Evolutionary conservation across 1,140 invertebrate species (phyloP).

Genomic region (Camponotus pennsylvanicus): DNA sequence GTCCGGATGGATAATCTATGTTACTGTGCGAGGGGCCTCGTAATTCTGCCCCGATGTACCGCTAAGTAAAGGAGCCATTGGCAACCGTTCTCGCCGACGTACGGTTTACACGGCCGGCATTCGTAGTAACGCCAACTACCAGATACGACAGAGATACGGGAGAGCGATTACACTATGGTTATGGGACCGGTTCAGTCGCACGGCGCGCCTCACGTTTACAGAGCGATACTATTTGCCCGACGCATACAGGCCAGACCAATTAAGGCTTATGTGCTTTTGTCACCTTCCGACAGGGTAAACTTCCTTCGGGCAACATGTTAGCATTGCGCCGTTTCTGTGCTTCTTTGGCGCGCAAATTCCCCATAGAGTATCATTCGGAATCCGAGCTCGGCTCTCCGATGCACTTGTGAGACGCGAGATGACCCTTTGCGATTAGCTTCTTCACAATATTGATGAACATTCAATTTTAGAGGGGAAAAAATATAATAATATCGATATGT

Average conservation of each 20-base stretch:
- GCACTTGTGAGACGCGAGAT: background rate
- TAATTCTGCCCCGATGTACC: slow-evolving; percentile 51
- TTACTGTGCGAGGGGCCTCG: slow-evolving; percentile 16
- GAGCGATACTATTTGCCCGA: slow-evolving; percentile 68
- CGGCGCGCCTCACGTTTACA: slow-evolving; percentile 61
- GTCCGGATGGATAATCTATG: slow-evolving; percentile 53
- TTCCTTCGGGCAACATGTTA: slow-evolving; percentile 47
- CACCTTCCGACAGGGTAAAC: slow-evolving; percentile 67
- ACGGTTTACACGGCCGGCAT: slow-evolving; percentile 25
- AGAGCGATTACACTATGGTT: slow-evolving; percentile 55
- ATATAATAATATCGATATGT: background rate
- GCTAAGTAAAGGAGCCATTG: slow-evolving; percentile 56
- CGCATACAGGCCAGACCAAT: slow-evolving; percentile 67
- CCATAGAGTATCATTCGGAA: slow-evolving; percentile 5
- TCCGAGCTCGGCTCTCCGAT: background rate
- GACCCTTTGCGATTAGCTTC: background rate
- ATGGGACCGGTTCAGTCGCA: slow-evolving; percentile 13
- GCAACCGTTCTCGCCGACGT: slow-evolving; percentile 27
- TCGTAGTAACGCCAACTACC: slow-evolving; percentile 52
- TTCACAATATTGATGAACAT: background rate
- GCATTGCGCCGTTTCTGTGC: slow-evolving; percentile 33
- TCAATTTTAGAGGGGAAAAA: background rate
- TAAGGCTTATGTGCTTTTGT: slow-evolving; percentile 74
- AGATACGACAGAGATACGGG: slow-evolving; percentile 57
- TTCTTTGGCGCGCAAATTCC: slow-evolving; percentile 33